Evolutionary conservation across 2,113 vertebrate species (phyloP), one percentile per base, ranked within the genome.

Genomic region (Tichodroma muraria): DNA sequence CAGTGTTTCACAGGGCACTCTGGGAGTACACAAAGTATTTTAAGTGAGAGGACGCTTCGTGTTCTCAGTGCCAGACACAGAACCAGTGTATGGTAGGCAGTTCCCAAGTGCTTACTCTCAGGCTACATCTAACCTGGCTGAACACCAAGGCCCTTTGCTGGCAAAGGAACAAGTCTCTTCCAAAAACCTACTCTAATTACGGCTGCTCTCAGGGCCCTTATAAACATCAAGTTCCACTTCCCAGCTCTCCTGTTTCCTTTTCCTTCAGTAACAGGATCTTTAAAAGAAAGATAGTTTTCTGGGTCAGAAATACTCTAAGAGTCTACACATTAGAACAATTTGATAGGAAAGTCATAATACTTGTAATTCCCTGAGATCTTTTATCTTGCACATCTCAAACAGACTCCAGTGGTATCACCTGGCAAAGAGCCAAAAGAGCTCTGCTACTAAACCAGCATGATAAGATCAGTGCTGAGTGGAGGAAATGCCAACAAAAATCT

Each of bases 131-230:
- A 92, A 91, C 80, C 91, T 91, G 86, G 89, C 91, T 82, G 54
- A 82, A 80, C 71, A 95, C 84, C 84, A 87, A 78, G 45, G 47
- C 59, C 70, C 71, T 94, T 94, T 59, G 70, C 75, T 94, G 91
- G 87, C 91, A 77, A 45, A 89, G 38, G 35, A 91, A 50, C 60
- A 94, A 95, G 42, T 28, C 73, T 81, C 73, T 66, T 85, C 84
- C 87, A 89, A 94, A 93, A 95, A 80, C 33, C 72, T 88, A 24
- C 61, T 61, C 80, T 96, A 94, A 93, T 92, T 94, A 89, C 66
- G 2, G 84, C 68, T 83, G 81, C 66, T 95, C 84, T 88, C 91
- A 83, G 38, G 69, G 60, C 68, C 54, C 89, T 82, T 87, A 78
- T 76, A 94, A 92, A 94, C 66, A 85, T 94, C 77, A 87, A 80